phyloP scores from a whole-genome alignment of 2,888 invertebrate species.

The Physocephala rufipes region DNA sequence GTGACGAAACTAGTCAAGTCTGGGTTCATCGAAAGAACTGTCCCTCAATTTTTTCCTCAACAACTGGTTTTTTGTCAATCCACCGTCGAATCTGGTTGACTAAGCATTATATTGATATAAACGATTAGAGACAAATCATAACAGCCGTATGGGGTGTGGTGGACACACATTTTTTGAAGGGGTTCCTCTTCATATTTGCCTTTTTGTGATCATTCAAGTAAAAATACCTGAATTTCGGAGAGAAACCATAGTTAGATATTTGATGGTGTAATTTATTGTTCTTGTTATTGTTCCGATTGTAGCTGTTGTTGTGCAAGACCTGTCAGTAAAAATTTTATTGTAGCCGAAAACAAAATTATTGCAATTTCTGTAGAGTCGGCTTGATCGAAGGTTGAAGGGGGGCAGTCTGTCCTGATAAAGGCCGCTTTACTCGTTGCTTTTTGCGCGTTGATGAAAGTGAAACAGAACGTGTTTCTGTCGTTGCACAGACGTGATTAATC shows the following conservation, averaged over 20 bases:
- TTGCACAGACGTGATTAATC: no score
- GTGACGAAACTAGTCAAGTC: conserved; percentile 9
- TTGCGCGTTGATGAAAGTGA: no score
- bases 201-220: no score
- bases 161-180: conserved; percentile 47
- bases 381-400: conserved; percentile 15
- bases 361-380: background rate
- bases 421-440: no score
- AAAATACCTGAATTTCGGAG: no score
- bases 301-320: conserved; percentile 42
- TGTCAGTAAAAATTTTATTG: conserved; percentile 48
- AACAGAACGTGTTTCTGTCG: no score
- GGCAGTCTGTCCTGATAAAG: conserved; percentile 31
- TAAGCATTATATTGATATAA: conserved; percentile 19
- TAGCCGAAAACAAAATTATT: conserved; percentile 32
- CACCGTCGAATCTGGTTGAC: background rate
- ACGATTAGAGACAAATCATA: conserved; percentile 49
- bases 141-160: conserved; percentile 45
- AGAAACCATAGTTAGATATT: no score
- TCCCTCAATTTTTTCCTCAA: background rate
- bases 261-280: no score
- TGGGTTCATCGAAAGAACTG: conserved; percentile 1
- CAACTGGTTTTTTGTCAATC: background rate
- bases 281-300: background rate
- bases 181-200: background rate